Conservation (phyloP, 2,797 vertebrate genomes). For the Manis crassicaudata region DNA sequence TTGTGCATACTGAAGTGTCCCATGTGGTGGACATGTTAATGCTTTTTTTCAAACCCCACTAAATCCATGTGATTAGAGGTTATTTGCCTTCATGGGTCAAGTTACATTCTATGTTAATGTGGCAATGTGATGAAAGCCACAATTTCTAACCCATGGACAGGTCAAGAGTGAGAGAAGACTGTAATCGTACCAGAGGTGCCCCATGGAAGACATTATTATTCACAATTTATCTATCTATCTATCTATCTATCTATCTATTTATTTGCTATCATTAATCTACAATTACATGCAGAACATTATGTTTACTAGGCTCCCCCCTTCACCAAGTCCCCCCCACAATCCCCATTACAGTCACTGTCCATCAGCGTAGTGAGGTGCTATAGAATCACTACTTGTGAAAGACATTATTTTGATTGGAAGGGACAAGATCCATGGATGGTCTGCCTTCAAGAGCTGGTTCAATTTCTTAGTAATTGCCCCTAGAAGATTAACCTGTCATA, state of each 20-base stretch:
- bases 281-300: too few species aligned
- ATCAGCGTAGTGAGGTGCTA: too few species aligned
- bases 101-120: background rate
- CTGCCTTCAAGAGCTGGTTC: background rate
- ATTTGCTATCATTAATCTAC: too few species aligned
- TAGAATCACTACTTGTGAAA: too few species aligned
- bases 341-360: too few species aligned
- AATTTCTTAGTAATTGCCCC: background rate
- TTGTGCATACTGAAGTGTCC: background rate
- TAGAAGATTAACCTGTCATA: background rate
- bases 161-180: background rate
- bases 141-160: background rate
- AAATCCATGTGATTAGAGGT: background rate
- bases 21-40: background rate
- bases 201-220: background rate
- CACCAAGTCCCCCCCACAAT: too few species aligned
- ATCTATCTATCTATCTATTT: too few species aligned
- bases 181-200: background rate
- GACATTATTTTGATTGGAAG: background rate
- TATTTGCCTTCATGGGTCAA: background rate
- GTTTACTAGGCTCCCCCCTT: too few species aligned
- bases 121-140: background rate
- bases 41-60: background rate
- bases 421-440: background rate
- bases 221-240: too few species aligned